phyloP scores from a whole-genome alignment of 2,113 vertebrate genomes.

The Pitta sordida region DNA sequence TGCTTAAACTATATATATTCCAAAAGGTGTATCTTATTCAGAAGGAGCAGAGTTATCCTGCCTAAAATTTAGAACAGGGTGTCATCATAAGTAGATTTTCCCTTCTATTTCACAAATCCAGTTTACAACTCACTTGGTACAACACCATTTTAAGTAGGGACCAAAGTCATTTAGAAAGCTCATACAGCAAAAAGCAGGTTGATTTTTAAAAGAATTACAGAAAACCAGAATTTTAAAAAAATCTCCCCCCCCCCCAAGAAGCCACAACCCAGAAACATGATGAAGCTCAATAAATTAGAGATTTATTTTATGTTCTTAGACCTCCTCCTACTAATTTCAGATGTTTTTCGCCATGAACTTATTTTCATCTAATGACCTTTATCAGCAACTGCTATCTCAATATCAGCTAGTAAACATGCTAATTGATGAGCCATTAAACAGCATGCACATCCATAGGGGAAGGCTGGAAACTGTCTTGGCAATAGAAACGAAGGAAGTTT shows the following conservation, averaged over 20 bases:
- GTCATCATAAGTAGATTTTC: neutral
- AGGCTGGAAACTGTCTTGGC: neutral
- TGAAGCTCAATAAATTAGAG: neutral
- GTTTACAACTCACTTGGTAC: neutral
- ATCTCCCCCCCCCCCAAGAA: neutral
- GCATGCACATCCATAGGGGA: neutral
- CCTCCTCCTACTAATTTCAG: neutral
- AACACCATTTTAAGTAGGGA: neutral
- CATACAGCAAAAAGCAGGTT: neutral
- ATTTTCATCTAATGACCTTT: constrained; percentile 1
- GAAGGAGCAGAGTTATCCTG: neutral
- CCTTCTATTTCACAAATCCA: constrained; percentile 3
- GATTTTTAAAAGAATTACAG: neutral
- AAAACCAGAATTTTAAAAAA: neutral
- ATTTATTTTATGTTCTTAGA: neutral
- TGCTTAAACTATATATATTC: neutral
- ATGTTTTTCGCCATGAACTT: neutral
- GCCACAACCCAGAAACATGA: neutral
- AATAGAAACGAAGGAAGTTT: neutral
- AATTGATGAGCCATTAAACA: neutral
- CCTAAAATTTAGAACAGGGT: neutral
- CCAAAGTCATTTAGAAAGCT: neutral
- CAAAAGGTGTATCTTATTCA: neutral
- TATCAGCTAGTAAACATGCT: neutral
- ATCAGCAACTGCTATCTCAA: neutral